Conservation (phyloP, 2,797 vertebrate genomes). For the Karalla daura region DNA sequence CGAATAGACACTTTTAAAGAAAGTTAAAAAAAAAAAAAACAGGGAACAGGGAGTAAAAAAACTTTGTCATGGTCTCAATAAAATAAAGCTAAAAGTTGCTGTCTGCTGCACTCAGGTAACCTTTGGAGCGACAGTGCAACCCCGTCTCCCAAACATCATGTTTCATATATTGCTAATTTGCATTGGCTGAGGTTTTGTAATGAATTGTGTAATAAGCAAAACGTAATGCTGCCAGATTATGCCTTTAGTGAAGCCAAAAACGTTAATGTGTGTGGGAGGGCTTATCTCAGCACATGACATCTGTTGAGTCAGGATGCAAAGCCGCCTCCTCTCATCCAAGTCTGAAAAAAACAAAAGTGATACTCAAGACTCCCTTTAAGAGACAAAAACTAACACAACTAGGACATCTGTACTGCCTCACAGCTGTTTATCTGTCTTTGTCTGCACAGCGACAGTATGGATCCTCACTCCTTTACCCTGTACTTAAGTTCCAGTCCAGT, state of each 20-base stretch:
- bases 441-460: background rate
- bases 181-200: constrained; percentile 1
- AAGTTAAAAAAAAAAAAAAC: no score
- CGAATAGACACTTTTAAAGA: no score
- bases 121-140: background rate
- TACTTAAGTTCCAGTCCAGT: background rate
- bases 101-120: background rate
- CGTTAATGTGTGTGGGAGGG: background rate
- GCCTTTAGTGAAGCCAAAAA: constrained; percentile 2
- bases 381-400: background rate
- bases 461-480: background rate
- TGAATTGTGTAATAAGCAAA: background rate
- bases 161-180: constrained; percentile 1
- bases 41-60: no score
- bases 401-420: background rate
- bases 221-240: background rate
- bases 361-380: background rate
- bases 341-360: background rate
- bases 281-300: background rate
- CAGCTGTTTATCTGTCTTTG: background rate
- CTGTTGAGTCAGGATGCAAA: constrained; percentile 5
- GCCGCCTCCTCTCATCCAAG: background rate
- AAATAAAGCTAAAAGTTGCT: no score
- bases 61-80: no score
- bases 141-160: background rate